Evolutionary conservation across 2,888 invertebrate genomes (phyloP).

Genomic region (Uloborus plumipes): DNA sequence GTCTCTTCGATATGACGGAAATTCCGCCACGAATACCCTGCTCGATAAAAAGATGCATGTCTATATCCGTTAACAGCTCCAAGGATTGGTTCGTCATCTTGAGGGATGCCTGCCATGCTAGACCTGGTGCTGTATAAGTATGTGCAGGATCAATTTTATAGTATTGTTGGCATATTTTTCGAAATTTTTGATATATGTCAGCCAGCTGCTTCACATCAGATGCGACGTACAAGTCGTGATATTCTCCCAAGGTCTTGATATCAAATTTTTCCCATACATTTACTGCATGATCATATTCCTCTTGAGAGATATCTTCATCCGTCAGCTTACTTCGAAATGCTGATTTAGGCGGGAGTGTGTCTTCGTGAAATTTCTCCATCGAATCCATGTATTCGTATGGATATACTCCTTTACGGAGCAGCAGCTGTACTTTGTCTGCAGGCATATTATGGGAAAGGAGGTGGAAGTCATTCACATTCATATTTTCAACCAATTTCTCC

Average conservation of each 20-base stretch:
- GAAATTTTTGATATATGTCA: neutral
- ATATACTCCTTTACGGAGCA: neutral
- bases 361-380: neutral
- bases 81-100: slow-evolving; percentile 55
- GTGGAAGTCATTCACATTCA: neutral
- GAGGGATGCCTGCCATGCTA: slow-evolving; percentile 55
- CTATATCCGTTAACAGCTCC: slow-evolving; percentile 66
- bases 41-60: slow-evolving; percentile 64
- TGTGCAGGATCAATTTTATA: too few relatives aligned
- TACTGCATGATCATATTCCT: neutral
- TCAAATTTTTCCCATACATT: slow-evolving; percentile 2
- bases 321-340: neutral
- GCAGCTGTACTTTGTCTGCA: too few relatives aligned
- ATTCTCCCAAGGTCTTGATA: slow-evolving; percentile 24
- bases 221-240: neutral
- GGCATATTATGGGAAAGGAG: neutral
- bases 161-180: neutral
- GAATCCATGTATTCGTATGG: slow-evolving; percentile 1
- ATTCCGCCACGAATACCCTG: slow-evolving; percentile 54
- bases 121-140: slow-evolving; percentile 65
- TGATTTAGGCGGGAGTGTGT: neutral
- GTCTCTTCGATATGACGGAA: neutral
- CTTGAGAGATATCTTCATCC: neutral
- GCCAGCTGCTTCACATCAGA: neutral
- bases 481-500: neutral